Evolutionary conservation across 2,888 invertebrate genomes (phyloP).

Genomic region (Acrobasis consociella): DNA sequence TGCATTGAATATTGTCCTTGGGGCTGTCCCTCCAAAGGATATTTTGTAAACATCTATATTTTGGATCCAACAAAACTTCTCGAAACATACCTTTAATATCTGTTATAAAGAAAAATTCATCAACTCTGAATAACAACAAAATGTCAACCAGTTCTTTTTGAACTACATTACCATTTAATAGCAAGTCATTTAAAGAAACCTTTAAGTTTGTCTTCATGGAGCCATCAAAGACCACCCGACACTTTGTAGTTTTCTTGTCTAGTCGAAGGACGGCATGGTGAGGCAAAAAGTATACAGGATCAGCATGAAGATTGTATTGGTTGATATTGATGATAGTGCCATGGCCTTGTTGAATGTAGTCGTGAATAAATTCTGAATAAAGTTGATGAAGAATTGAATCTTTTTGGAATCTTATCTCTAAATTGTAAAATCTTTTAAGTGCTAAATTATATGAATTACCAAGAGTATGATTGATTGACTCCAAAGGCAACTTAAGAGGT

Average conservation of each 20-base stretch:
- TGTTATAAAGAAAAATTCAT: constrained; percentile 17
- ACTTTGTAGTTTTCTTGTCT: constrained; percentile 26
- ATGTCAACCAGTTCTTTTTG: constrained; percentile 32
- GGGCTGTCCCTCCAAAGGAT: constrained; percentile 31
- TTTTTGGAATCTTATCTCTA: constrained; percentile 22
- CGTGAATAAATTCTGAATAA: constrained; percentile 26
- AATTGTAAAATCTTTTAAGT: constrained; percentile 25
- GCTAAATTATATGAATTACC: constrained; percentile 27
- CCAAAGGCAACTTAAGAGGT: constrained; percentile 22
- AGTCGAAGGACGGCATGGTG: constrained; percentile 29
- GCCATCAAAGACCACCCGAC: constrained; percentile 25
- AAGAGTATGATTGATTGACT: constrained; percentile 17
- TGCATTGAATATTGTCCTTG: constrained; percentile 25
- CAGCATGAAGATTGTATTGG: constrained; percentile 15
- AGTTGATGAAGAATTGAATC: not conserved
- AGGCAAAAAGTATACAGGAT: constrained; percentile 31
- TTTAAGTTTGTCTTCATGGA: constrained; percentile 22
- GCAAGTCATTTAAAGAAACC: constrained; percentile 26
- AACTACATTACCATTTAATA: constrained; percentile 30
- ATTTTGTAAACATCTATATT: not conserved
- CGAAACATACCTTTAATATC: constrained; percentile 28
- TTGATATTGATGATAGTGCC: constrained; percentile 3
- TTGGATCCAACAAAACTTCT: not conserved
- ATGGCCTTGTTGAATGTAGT: constrained; percentile 26
- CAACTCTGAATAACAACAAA: constrained; percentile 25